phyloP scores from a whole-genome alignment of 2,888 invertebrate species.

The Boloria selene region DNA sequence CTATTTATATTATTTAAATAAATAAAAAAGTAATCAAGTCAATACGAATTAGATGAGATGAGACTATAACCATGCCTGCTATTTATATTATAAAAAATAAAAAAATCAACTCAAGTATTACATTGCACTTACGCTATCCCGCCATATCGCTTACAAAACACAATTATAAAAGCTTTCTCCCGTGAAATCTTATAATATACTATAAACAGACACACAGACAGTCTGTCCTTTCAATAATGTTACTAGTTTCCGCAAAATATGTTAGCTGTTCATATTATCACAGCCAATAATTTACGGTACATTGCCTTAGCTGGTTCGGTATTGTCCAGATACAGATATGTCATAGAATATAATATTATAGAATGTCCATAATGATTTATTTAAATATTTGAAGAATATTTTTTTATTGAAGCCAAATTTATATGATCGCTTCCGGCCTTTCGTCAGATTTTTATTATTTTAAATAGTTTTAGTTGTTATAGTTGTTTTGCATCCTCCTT shows the following conservation, averaged over 20 bases:
- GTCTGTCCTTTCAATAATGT: constrained; percentile 30
- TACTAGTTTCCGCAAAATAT: constrained; percentile 36
- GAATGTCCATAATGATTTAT: background rate
- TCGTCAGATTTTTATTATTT: too few relatives aligned
- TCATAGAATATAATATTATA: constrained; percentile 3
- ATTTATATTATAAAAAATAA: background rate
- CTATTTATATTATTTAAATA: too few relatives aligned
- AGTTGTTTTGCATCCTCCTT: too few relatives aligned
- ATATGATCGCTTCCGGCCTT: too few relatives aligned
- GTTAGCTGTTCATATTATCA: constrained; percentile 37
- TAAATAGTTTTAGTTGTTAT: too few relatives aligned
- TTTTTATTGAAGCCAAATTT: too few relatives aligned
- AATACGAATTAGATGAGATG: too few relatives aligned
- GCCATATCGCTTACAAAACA: constrained; percentile 17
- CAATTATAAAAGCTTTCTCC: constrained; percentile 28
- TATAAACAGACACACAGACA: constrained; percentile 27
- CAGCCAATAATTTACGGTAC: constrained; percentile 39
- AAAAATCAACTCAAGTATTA: background rate
- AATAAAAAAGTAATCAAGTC: background rate
- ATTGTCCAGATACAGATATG: constrained; percentile 38
- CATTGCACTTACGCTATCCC: constrained; percentile 6
- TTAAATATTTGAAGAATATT: too few relatives aligned
- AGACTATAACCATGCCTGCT: too few relatives aligned
- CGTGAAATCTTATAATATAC: constrained; percentile 24
- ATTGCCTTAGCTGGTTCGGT: constrained; percentile 36